Conservation (phyloP, 2,113 vertebrate species). For the Arenaria interpres region DNA sequence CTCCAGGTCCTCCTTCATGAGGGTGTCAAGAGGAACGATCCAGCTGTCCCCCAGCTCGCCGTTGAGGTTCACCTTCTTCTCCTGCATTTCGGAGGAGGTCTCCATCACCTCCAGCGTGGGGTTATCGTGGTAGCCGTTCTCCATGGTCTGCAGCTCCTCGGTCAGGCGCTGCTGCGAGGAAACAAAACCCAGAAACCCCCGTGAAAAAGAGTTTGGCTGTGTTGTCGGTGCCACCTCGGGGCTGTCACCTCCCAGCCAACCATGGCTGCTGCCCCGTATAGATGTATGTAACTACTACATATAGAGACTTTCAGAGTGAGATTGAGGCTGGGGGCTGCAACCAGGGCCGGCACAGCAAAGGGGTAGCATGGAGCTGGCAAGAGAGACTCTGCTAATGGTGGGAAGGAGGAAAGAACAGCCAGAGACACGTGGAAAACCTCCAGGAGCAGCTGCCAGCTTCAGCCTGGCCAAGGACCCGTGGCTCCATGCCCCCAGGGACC, state of each 20-base stretch:
- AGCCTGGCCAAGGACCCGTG: not conserved
- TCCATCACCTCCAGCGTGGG: slow-evolving; percentile 98
- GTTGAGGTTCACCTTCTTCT: slow-evolving; percentile 89
- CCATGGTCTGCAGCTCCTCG: slow-evolving; percentile 93
- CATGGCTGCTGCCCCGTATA: rapidly evolving
- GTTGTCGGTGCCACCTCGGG: not conserved
- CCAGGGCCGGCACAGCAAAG: not conserved
- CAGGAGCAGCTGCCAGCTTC: not conserved
- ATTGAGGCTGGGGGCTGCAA: not conserved
- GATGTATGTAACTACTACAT: not conserved
- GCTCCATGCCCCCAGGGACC: not conserved
- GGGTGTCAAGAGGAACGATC: slow-evolving; percentile 94
- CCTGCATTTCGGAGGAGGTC: slow-evolving; percentile 92
- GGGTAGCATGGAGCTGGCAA: not conserved
- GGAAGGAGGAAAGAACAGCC: not conserved
- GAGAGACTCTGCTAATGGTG: not conserved
- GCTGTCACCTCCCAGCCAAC: not conserved
- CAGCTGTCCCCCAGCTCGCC: slow-evolving; percentile 95
- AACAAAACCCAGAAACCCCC: not conserved
- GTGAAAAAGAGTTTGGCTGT: not conserved
- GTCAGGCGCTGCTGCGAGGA: slow-evolving; percentile 87
- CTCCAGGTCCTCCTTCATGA: slow-evolving; percentile 86
- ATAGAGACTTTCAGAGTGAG: rapidly evolving
- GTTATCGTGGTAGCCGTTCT: slow-evolving; percentile 98
- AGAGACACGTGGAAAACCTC: not conserved